Conservation (phyloP, 2,797 vertebrate genomes). For the Platyrinchus mystaceus region DNA sequence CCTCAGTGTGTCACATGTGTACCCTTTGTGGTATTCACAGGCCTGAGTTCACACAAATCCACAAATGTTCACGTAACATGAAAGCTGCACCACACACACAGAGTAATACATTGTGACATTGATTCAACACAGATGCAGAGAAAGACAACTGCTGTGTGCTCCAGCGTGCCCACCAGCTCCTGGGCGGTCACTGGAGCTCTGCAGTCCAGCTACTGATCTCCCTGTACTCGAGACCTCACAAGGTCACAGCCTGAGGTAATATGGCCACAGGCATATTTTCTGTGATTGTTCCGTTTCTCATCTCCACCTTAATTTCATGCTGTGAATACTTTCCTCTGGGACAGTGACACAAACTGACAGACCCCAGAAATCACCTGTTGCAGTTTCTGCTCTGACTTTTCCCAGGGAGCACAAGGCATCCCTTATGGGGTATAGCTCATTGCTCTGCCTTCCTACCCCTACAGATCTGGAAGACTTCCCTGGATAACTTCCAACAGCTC, state of each 20-base stretch:
- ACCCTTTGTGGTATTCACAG: neutral
- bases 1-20: neutral
- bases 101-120: neutral
- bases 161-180: neutral
- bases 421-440: neutral
- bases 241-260: neutral
- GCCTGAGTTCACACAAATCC: neutral
- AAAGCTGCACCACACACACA: neutral
- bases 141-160: neutral
- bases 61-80: neutral
- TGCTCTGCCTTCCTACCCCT: rapidly evolving
- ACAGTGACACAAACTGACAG: neutral
- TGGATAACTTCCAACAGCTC: neutral
- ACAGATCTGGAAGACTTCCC: neutral
- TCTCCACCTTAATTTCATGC: neutral
- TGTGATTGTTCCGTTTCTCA: neutral
- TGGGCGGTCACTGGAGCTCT: rapidly evolving
- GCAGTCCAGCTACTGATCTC: neutral
- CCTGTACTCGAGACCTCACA: rapidly evolving
- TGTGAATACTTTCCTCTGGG: neutral
- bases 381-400: neutral
- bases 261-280: neutral
- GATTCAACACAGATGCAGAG: neutral
- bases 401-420: neutral
- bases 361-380: neutral